Base-by-base conservation (phyloP, 2,113 vertebrate genomes). In the Poeciliopsis retropinna region DNA sequence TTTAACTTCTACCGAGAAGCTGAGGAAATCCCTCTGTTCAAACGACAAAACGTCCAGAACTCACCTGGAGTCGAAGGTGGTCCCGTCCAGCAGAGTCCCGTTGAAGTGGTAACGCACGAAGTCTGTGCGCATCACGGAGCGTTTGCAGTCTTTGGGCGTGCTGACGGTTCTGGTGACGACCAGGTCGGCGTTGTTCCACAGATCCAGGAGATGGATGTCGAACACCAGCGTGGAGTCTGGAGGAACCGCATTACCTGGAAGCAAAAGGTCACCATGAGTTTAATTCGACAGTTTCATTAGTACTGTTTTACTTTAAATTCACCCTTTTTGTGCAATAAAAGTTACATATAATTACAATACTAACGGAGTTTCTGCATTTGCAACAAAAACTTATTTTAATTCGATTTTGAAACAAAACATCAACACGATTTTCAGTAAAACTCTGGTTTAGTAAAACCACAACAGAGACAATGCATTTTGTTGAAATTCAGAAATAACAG, bases 61-160 rank as follows among this genome's bases (percentile, higher is more conserved):
- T 85, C 80, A 99, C 98, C 97, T 99, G 86, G 95, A 96, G 86
- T 98, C 97, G 0, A 99, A 99, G 70, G 90, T 19, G 0, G 94
- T 96, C 69, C 98, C 96, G 0, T 98, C 95, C 32, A 98, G 94
- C 79, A 99, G 94, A 0, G 97, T 96, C 70, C 97, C 98, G 0
- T 99, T 99, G 94, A 97, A 99, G 83, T 97, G 96, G 86, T 99
- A 99, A 28, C 97, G 95, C 57, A 99, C 95, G 0, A 97, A 99
- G 92, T 99, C 98, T 0, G 95, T 91, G 80, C 93, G 94, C 92
- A 95, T 93, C 79, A 99, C 97, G 0, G 95, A 96, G 76, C 97
- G 95, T 64, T 93, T 95, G 91, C 98, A 99, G 60, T 54, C 88
- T 72, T 91, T 76, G 0, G 97, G 96, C 13, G 94, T 96, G 82